Evolutionary conservation across 2,797 vertebrate species (phyloP).

Genomic region (Mareca strepera): DNA sequence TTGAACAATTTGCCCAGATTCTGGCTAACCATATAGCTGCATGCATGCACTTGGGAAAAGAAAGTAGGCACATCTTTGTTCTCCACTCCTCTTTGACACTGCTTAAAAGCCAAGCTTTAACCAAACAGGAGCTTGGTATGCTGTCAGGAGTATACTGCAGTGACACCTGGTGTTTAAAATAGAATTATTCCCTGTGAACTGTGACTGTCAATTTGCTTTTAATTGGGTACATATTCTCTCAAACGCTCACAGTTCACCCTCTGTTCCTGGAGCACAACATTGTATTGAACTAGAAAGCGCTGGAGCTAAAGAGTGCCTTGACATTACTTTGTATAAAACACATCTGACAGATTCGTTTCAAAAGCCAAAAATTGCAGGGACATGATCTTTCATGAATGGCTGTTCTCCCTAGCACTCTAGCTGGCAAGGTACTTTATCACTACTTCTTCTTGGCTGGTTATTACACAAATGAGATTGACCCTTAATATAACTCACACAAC

Average conservation of each 20-base stretch:
- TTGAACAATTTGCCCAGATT: not conserved
- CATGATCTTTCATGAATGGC: not conserved
- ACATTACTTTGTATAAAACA: not conserved
- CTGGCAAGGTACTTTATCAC: not conserved
- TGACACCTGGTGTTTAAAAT: slow-evolving; percentile 67
- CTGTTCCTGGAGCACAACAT: not conserved
- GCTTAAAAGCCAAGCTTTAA: not conserved
- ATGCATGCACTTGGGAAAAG: not conserved
- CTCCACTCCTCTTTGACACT: not conserved
- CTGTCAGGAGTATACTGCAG: not conserved
- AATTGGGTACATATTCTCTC: slow-evolving; percentile 6
- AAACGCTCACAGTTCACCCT: not conserved
- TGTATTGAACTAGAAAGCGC: not conserved
- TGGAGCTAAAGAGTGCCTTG: not conserved
- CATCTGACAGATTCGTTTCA: slow-evolving; percentile 18
- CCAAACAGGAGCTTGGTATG: not conserved
- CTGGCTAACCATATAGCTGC: not conserved
- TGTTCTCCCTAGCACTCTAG: not conserved
- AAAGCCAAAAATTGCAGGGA: not conserved
- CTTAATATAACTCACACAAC: not conserved
- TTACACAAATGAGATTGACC: slow-evolving; percentile 24
- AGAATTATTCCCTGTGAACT: slow-evolving; percentile 8
- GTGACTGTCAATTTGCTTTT: not conserved
- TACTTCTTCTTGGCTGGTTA: not conserved
- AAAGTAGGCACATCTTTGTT: not conserved